phyloP scores from a whole-genome alignment of 2,113 vertebrate genomes.

The Ariopsis seemanni region DNA sequence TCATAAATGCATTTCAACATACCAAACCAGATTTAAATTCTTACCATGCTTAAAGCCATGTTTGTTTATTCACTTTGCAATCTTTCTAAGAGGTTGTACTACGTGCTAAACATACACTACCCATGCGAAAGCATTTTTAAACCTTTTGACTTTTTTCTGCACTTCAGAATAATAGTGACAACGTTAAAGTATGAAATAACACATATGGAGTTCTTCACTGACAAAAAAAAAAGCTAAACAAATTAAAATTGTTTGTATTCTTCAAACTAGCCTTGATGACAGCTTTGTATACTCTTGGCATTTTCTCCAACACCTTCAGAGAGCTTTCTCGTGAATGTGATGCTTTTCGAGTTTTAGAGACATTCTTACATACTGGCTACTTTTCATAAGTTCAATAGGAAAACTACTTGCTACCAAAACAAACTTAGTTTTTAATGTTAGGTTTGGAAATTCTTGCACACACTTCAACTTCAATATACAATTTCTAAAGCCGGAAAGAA shows the following conservation, averaged over 20 bases:
- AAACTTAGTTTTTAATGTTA: neutral
- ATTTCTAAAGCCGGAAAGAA: neutral
- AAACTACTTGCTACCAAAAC: neutral
- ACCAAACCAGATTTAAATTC: neutral
- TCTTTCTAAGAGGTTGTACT: neutral
- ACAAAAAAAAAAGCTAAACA: neutral
- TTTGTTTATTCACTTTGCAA: neutral
- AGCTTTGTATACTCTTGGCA: neutral
- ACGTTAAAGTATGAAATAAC: neutral
- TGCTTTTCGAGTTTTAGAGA: neutral
- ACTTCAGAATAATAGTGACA: neutral
- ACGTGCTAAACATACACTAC: neutral
- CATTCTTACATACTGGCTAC: neutral
- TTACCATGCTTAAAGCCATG: neutral
- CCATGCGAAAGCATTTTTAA: neutral
- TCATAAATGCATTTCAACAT: constrained; percentile 7
- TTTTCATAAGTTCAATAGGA: neutral
- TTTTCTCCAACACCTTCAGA: neutral
- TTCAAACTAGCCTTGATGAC: neutral
- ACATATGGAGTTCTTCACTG: neutral
- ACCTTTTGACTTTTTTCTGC: neutral
- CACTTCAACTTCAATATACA: neutral
- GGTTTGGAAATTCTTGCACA: neutral
- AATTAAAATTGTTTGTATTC: neutral
- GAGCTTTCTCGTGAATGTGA: neutral